Conservation (phyloP, 2,113 vertebrate genomes). For the Pterophyllum scalare region DNA sequence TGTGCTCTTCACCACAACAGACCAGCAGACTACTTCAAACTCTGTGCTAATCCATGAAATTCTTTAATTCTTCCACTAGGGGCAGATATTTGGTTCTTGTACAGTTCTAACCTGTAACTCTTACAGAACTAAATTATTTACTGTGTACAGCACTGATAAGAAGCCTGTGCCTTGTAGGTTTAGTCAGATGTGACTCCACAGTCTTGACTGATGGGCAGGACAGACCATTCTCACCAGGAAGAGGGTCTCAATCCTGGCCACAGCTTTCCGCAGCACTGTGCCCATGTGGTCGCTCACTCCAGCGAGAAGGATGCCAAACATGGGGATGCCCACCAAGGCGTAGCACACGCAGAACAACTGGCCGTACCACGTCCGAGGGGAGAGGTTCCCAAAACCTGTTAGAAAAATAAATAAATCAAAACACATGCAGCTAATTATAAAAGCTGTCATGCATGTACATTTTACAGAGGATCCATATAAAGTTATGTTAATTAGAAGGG, state of each 20-base stretch:
- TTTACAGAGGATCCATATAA: not conserved
- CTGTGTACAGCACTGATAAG: not conserved
- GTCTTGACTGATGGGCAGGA: constrained; percentile 25
- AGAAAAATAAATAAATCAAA: not conserved
- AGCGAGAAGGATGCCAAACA: constrained; percentile 91
- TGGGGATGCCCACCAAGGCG: constrained; percentile 90
- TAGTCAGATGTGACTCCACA: not conserved
- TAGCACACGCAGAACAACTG: constrained; percentile 92
- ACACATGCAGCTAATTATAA: not conserved
- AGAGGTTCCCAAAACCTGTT: constrained; percentile 89
- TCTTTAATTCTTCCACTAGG: too few species aligned
- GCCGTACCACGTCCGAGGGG: constrained; percentile 84
- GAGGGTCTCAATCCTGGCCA: constrained; percentile 88
- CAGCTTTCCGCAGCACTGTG: constrained; percentile 85
- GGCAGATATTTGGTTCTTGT: not conserved
- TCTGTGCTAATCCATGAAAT: too few species aligned
- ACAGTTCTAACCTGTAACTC: not conserved
- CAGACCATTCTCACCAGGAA: constrained; percentile 85
- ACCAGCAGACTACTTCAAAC: too few species aligned
- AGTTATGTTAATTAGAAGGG: not conserved
- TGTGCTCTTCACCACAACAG: too few species aligned
- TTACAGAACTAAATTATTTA: not conserved
- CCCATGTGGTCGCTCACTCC: constrained; percentile 92
- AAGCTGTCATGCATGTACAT: not conserved
- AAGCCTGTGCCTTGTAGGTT: not conserved